These are phyloP conservation scores for Rhyzopertha dominica DNA, from an alignment of 1,140 invertebrate species.

Conservation along the genomic window DNA sequence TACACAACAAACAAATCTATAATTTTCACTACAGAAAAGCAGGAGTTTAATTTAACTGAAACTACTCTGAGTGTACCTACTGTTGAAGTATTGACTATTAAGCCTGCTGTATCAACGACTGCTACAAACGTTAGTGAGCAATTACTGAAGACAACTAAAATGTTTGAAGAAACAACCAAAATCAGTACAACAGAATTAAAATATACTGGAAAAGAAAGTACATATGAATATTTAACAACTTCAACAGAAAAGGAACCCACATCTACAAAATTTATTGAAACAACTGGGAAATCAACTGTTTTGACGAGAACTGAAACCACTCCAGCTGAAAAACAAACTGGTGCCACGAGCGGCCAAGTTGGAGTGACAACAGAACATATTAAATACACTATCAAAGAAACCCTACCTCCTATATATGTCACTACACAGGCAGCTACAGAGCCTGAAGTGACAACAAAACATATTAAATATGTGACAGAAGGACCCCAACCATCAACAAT, in stretches of 20 bases:
- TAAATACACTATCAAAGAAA: too few relatives aligned
- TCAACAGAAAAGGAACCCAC: conserved; percentile 16
- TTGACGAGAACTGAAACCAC: too few relatives aligned
- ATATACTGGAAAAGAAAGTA: conserved; percentile 4
- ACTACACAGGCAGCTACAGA: too few relatives aligned
- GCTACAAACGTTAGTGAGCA: conserved; percentile 5
- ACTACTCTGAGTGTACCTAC: too few relatives aligned
- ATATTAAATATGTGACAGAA: too few relatives aligned
- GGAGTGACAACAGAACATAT: too few relatives aligned
- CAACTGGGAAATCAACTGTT: background rate
- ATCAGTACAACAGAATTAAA: conserved; percentile 14
- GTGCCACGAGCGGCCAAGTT: too few relatives aligned
- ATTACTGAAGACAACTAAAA: conserved; percentile 29
- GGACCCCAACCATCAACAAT: too few relatives aligned
- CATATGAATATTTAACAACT: conserved; percentile 13
- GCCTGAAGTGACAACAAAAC: conserved; percentile 16
- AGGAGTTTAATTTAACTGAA: conserved; percentile 2
- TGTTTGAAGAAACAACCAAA: conserved; percentile 19
- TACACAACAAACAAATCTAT: background rate
- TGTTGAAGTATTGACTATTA: too few relatives aligned
- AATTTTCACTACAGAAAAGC: conserved; percentile 3
- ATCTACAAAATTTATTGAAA: background rate
- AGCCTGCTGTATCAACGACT: background rate
- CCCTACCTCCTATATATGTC: too few relatives aligned
- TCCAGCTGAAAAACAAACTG: too few relatives aligned